phyloP scores from a whole-genome alignment of 2,113 vertebrate species.

The Tragelaphus imberbis region DNA sequence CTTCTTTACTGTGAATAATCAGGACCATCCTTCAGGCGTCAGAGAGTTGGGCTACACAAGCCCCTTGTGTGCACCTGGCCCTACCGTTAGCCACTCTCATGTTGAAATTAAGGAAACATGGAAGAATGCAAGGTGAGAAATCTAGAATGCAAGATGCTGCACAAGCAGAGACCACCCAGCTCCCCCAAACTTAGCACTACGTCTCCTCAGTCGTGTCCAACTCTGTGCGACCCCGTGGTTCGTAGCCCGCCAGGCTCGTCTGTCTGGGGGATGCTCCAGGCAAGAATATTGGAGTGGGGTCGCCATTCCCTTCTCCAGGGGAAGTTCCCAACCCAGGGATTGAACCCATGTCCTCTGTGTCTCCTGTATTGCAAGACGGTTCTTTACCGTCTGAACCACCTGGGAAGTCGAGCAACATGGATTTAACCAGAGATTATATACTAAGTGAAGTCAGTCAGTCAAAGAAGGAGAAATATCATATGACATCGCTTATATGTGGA shows the following conservation, averaged over 20 bases:
- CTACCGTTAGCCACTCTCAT: accelerated
- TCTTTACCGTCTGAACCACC: not conserved
- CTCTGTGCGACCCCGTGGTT: not conserved
- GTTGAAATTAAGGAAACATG: not conserved
- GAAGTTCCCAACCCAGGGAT: not conserved
- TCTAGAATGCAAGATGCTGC: too few species aligned
- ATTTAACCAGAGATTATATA: not conserved
- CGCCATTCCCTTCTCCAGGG: not conserved
- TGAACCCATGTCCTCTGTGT: accelerated
- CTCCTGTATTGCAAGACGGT: not conserved
- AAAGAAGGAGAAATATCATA: not conserved
- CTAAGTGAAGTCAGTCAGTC: not conserved
- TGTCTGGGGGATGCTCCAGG: not conserved
- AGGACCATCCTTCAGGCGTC: not conserved
- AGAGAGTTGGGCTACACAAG: accelerated
- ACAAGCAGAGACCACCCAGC: accelerated
- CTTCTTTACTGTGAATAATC: not conserved
- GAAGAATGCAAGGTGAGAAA: not conserved
- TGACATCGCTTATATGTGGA: not conserved
- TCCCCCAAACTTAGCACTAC: accelerated
- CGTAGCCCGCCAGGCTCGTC: not conserved
- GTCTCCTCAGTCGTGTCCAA: accelerated
- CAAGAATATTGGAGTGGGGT: accelerated
- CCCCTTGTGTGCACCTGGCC: accelerated
- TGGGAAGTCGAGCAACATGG: not conserved